Evolutionary conservation across 1,140 invertebrate species (phyloP), one percentile per base, ranked within the genome.

Genomic region (Caenorhabditis inopinata): DNA sequence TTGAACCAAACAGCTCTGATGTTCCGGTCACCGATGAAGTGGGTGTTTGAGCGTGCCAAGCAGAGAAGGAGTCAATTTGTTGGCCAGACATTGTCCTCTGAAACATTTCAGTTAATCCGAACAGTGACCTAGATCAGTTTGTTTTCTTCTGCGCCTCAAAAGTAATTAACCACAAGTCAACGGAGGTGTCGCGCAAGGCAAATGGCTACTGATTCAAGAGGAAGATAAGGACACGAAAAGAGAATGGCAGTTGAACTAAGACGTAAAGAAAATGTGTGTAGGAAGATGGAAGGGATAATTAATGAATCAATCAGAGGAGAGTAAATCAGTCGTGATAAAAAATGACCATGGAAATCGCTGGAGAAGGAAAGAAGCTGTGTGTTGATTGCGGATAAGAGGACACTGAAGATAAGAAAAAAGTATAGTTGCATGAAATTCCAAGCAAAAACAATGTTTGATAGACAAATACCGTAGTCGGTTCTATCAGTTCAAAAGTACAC

Each of bases 251-350:
- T 3, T 35, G 3, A 2, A 32, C 7, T 25, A 62, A 32, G 27
- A 32, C 53, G 16, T 62, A 68, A 32, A 68, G 32, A 68, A 23
- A n/a, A 51, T 38, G 23, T 21, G 11, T 68, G 29, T 32, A 21
- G 32, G 11, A 1, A 58, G 53, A n/a, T n/a, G 11, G n/a, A n/a
- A 16, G 58, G n/a, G 32, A 68, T 18, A 32, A 68, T 68, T 68
- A 68, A 68, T 68, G 58, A 68, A 68, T 68, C 58, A 68, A 68
- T 38, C 58, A 68, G 58, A 16, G 58, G n/a, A 68, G 58, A 68
- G 58, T 68, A 68, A 68, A 68, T 68, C 58, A 68, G 58, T 38
- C 58, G 58, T 68, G 58, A 68, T 68, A 68, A 68, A 68, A 68
- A 68, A 32, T 68, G 58, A 68, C 32, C 58, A 68, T 68, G 58